Evolutionary conservation across 2,113 vertebrate species (phyloP).

Genomic region (Ceyx margarethae): DNA sequence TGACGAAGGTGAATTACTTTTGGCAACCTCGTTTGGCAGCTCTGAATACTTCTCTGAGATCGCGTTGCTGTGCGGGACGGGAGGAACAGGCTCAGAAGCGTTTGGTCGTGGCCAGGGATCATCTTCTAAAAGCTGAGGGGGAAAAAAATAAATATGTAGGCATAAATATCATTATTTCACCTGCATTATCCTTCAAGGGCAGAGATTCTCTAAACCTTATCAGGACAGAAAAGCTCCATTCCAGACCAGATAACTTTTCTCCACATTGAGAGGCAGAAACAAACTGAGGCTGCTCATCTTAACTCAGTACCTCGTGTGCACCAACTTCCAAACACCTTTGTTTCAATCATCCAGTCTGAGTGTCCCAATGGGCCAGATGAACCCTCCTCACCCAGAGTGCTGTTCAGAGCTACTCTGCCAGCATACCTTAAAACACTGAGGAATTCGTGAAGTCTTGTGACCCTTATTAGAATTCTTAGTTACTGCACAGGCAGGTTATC

Average conservation of each 20-base stretch:
- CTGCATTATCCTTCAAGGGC: not conserved
- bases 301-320: not conserved
- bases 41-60: constrained; percentile 70
- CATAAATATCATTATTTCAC: not conserved
- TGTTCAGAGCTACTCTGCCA: not conserved
- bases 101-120: constrained; percentile 75
- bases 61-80: constrained; percentile 68
- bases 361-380: not conserved
- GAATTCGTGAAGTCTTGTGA: not conserved
- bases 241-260: not conserved
- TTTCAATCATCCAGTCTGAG: not conserved
- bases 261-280: rapidly evolving
- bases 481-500: not conserved
- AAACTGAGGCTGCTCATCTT: not conserved
- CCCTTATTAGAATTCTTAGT: not conserved
- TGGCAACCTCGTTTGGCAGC: constrained; percentile 64
- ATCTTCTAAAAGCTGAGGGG: constrained; percentile 73
- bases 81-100: constrained; percentile 72
- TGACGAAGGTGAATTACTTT: constrained; percentile 38
- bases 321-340: not conserved
- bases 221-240: not conserved
- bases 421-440: rapidly evolving
- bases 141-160: not conserved
- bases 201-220: not conserved
- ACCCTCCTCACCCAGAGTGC: not conserved